A percentile compares a stretch with the other conserved stretches of the same genome.
Evolutionary conservation across 1,140 invertebrate species (phyloP).

Genomic region (Psix sp.): DNA sequence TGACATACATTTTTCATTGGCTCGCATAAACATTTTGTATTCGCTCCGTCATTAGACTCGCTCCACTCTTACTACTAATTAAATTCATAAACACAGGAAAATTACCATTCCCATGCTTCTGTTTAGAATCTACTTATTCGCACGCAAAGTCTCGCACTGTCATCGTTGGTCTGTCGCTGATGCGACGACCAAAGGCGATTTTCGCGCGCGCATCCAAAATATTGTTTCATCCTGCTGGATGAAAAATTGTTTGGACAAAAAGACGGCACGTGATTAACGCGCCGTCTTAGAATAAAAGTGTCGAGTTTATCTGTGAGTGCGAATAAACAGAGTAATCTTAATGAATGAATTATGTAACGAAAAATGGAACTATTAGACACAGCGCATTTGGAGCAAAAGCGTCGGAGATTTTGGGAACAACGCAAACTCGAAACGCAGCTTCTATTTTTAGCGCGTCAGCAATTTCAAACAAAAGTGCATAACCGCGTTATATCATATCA

Average conservation of each 20-base stretch:
- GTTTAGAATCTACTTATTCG: no score
- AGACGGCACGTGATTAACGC: constrained; percentile 17
- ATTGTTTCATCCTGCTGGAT: no score
- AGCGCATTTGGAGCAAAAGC: no score
- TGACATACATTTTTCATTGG: constrained; percentile 13
- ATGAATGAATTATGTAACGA: constrained; percentile 40
- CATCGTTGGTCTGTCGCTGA: no score
- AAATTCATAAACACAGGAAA: constrained; percentile 28
- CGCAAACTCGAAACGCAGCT: no score
- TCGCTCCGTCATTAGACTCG: constrained; percentile 9
- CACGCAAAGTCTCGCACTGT: no score
- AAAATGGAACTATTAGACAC: constrained; percentile 12
- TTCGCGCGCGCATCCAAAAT: no score
- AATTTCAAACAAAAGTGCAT: no score
- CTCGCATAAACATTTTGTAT: constrained; percentile 20
- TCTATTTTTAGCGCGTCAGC: no score
- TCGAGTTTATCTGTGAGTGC: constrained; percentile 27
- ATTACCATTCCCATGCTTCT: constrained; percentile 11
- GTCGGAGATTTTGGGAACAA: no score
- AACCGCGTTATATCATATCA: constrained; percentile 5
- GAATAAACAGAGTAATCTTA: constrained; percentile 41
- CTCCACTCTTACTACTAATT: constrained; percentile 5
- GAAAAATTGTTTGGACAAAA: no score
- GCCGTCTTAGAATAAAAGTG: constrained; percentile 23
- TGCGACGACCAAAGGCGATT: no score